Evolutionary conservation across 23 tunicate species (phyloP).

Genomic region (Phallusia fumigata): DNA sequence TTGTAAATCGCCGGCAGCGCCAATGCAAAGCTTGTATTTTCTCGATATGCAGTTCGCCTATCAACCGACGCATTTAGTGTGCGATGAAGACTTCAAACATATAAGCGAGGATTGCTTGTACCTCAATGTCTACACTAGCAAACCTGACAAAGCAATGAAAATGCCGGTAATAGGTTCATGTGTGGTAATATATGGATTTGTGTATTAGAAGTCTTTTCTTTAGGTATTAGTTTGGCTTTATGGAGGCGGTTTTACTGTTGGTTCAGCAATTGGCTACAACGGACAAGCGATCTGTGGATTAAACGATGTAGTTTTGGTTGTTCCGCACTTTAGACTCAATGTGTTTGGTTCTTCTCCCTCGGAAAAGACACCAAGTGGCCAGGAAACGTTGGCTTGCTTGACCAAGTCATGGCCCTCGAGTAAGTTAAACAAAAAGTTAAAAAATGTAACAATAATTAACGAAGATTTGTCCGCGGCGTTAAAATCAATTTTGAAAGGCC

Average conservation of each 20-base stretch:
- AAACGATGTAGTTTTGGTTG: conserved; percentile 71
- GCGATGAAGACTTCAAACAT: background rate
- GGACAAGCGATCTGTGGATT: conserved; percentile 31
- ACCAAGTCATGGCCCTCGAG: conserved; percentile 69
- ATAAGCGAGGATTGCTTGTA: conserved; percentile 25
- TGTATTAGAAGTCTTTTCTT: background rate
- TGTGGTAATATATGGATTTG: too few relatives aligned
- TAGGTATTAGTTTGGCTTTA: conserved; percentile 75
- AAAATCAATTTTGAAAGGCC: background rate
- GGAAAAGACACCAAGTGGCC: conserved; percentile 43
- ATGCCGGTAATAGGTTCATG: conserved; percentile 15
- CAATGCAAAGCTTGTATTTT: conserved; percentile 4
- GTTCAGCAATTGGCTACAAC: conserved; percentile 29
- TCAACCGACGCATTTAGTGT: background rate
- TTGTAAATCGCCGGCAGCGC: background rate
- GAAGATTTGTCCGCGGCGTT: background rate
- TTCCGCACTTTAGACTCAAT: conserved; percentile 57
- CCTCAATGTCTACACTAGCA: conserved; percentile 11
- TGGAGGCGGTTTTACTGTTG: conserved; percentile 71
- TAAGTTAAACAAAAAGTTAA: background rate
- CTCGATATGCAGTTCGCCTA: too few relatives aligned
- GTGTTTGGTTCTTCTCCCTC: conserved; percentile 51
- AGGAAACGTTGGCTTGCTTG: conserved; percentile 75
- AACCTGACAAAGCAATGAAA: conserved; percentile 7
- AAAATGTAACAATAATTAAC: background rate